Conservation (phyloP, 2,888 invertebrate species). For the Campoplex capitator region DNA sequence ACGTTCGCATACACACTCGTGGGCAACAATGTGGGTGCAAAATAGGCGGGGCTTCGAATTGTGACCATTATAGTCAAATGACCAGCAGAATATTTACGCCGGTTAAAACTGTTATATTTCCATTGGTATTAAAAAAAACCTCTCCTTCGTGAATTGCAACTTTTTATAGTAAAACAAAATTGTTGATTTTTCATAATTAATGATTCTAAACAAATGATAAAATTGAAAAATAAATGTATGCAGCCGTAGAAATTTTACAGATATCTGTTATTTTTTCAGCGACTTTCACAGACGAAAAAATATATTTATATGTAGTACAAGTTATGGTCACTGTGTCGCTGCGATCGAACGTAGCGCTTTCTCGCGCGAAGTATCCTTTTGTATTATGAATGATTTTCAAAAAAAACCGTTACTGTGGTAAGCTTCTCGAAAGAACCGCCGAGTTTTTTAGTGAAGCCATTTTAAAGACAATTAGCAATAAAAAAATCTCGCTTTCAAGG, state of each 20-base stretch:
- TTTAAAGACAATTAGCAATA: neutral
- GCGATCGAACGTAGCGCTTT: neutral
- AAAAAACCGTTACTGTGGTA: conserved; percentile 35
- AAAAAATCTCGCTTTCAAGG: neutral
- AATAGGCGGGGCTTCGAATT: conserved; percentile 19
- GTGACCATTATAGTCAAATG: neutral
- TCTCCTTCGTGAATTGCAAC: neutral
- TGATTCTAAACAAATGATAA: no score
- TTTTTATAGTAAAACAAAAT: neutral
- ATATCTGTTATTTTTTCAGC: no score
- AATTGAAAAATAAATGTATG: no score
- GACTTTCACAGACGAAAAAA: neutral
- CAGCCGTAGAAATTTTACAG: no score
- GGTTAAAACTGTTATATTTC: neutral
- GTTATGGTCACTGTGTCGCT: neutral
- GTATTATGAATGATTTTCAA: conserved; percentile 35
- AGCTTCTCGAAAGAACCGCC: neutral
- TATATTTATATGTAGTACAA: conserved; percentile 1
- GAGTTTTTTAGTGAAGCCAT: neutral
- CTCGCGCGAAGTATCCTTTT: neutral
- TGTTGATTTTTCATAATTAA: no score
- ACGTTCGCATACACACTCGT: neutral
- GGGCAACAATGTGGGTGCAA: neutral
- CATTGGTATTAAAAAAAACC: neutral
- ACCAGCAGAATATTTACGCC: neutral